Evolutionary conservation across 1,140 invertebrate genomes (phyloP).

Genomic region (Acromyrmex echinatior): DNA sequence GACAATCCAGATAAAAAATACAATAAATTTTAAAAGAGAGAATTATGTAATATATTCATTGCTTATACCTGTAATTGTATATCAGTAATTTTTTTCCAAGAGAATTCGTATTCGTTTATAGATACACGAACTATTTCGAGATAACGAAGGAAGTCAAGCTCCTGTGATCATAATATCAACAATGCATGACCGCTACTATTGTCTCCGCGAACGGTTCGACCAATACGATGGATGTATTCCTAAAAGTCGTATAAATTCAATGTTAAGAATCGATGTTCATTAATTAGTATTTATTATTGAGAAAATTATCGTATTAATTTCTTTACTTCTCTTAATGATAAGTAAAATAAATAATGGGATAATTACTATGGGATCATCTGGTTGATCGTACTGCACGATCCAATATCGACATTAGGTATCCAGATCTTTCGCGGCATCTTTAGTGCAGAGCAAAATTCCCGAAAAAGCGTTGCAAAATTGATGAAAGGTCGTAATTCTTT

Average conservation of each 20-base stretch:
- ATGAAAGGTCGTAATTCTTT: slow-evolving; percentile 98
- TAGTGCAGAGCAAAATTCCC: slow-evolving; percentile 97
- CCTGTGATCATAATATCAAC: slow-evolving; percentile 96
- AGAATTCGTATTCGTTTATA: slow-evolving; percentile 99
- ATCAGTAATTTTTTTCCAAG: slow-evolving; percentile 98
- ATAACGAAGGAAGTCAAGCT: slow-evolving; percentile 97
- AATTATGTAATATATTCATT: not conserved
- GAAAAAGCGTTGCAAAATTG: slow-evolving; percentile 98
- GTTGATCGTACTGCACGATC: slow-evolving; percentile 99
- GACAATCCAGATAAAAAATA: not conserved
- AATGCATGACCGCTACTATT: slow-evolving; percentile 88
- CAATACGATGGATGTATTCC: slow-evolving; percentile 98
- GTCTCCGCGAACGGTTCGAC: slow-evolving; percentile 97
- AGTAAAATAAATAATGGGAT: not conserved
- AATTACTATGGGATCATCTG: slow-evolving; percentile 97
- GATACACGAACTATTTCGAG: slow-evolving; percentile 98
- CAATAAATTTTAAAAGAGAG: not conserved
- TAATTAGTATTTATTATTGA: slow-evolving; percentile 31
- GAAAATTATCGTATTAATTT: not conserved
- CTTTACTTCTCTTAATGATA: not conserved
- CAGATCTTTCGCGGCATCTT: slow-evolving; percentile 92
- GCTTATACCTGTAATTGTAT: slow-evolving; percentile 95
- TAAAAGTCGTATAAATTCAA: slow-evolving; percentile 77
- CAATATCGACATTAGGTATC: slow-evolving; percentile 98
- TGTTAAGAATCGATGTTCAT: slow-evolving; percentile 12